A percentile compares a stretch with the other conserved stretches of the same genome.
phyloP scores from a whole-genome alignment of 2,113 vertebrate genomes.

The Nycticryphes semicollaris region DNA sequence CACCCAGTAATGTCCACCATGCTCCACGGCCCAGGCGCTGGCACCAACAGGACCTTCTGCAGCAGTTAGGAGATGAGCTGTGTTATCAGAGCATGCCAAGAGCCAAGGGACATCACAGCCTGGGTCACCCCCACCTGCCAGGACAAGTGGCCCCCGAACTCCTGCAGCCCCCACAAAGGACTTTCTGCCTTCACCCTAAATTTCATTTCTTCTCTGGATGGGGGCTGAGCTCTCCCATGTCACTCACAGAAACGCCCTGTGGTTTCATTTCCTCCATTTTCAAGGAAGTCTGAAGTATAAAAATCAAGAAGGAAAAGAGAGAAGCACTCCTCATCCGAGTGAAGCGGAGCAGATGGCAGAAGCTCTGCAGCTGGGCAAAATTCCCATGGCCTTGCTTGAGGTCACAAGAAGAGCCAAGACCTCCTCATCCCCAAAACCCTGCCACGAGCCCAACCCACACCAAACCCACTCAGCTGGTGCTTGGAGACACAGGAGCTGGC shows the following conservation, averaged over 20 bases:
- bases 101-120: neutral
- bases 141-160: neutral
- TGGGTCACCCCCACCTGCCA: neutral
- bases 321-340: neutral
- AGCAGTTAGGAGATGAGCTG: accelerated
- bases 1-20: accelerated
- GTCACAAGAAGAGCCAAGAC: neutral
- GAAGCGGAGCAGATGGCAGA: neutral
- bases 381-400: neutral
- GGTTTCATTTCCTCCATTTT: constrained; percentile 77
- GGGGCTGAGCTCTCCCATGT: neutral
- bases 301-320: constrained; percentile 70
- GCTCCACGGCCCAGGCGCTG: accelerated
- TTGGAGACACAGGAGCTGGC: neutral
- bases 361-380: neutral
- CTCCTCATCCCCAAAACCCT: neutral
- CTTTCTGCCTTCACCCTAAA: constrained; percentile 38
- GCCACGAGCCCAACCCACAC: accelerated
- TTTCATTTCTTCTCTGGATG: constrained; percentile 41
- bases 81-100: neutral
- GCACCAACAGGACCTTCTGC: neutral
- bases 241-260: neutral
- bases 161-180: neutral
- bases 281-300: constrained; percentile 61
- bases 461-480: neutral